Percentiles rank a stretch among this genome's conserved stretches.
Evolutionary conservation across 2,113 vertebrate species (phyloP).

Genomic region (Dicentrarchus labrax): DNA sequence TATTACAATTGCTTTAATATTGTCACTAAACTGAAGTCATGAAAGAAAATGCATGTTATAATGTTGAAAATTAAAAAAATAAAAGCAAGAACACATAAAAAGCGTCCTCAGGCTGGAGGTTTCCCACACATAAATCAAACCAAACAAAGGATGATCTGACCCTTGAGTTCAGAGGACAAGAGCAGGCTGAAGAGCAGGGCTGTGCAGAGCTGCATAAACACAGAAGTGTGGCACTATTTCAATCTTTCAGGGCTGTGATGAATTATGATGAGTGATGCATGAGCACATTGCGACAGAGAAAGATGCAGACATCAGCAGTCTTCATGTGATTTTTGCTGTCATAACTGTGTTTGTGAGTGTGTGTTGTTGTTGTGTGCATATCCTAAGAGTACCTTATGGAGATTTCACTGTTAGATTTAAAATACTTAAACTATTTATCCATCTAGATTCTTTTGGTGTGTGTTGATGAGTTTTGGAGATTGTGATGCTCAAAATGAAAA

Average conservation of each 20-base stretch:
- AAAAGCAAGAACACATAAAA: not conserved
- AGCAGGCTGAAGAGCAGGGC: not conserved
- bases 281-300: not conserved
- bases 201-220: not conserved
- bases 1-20: no score
- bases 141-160: slow-evolving; percentile 24
- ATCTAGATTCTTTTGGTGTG: no score
- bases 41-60: not conserved
- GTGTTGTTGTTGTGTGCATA: not conserved
- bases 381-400: not conserved
- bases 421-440: not conserved
- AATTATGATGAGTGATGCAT: slow-evolving; percentile 28
- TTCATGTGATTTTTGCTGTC: not conserved
- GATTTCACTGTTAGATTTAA: not conserved
- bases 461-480: no score
- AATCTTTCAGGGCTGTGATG: slow-evolving; percentile 6
- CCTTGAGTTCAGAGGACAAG: not conserved
- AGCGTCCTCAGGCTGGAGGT: not conserved
- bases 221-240: not conserved
- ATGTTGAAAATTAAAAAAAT: not conserved
- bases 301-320: slow-evolving; percentile 5
- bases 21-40: not conserved
- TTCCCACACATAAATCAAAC: slow-evolving; percentile 41
- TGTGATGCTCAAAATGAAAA: no score
- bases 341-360: not conserved